phyloP scores from a whole-genome alignment of 2,113 vertebrate genomes.

The Peromyscus maniculatus region DNA sequence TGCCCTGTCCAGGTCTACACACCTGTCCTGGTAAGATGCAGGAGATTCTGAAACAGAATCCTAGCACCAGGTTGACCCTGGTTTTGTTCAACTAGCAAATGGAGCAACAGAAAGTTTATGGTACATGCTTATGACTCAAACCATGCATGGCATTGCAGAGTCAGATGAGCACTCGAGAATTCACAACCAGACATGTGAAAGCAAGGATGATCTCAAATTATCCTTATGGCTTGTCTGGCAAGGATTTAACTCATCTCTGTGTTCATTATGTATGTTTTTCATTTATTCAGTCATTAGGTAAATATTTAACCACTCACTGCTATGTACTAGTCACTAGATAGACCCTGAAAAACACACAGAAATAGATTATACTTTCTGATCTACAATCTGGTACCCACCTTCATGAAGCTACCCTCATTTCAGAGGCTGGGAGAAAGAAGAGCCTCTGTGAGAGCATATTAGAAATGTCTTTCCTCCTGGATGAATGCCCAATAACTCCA shows the following conservation, averaged over 20 bases:
- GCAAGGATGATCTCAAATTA: slow-evolving; percentile 21
- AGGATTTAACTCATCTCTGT: background rate
- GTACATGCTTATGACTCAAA: slow-evolving; percentile 2
- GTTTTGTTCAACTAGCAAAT: background rate
- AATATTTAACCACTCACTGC: background rate
- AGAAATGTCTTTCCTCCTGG: background rate
- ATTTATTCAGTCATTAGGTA: background rate
- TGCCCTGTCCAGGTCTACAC: background rate
- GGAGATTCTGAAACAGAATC: background rate
- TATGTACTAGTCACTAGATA: slow-evolving; percentile 5
- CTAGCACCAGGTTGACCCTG: background rate
- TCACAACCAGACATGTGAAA: background rate
- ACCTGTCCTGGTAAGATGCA: background rate
- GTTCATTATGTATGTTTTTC: slow-evolving; percentile 8
- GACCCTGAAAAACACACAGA: slow-evolving; percentile 22
- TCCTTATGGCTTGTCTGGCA: background rate
- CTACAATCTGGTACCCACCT: background rate
- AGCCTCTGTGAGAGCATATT: background rate
- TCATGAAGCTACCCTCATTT: background rate
- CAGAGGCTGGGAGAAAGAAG: background rate
- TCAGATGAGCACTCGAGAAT: background rate
- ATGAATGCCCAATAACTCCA: background rate
- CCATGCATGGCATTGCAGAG: background rate
- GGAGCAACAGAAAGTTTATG: background rate
- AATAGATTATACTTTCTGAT: slow-evolving; percentile 1